These are phyloP conservation scores for Furcula furcula DNA, from an alignment of 2,888 invertebrate species.

Conservation along the genomic window DNA sequence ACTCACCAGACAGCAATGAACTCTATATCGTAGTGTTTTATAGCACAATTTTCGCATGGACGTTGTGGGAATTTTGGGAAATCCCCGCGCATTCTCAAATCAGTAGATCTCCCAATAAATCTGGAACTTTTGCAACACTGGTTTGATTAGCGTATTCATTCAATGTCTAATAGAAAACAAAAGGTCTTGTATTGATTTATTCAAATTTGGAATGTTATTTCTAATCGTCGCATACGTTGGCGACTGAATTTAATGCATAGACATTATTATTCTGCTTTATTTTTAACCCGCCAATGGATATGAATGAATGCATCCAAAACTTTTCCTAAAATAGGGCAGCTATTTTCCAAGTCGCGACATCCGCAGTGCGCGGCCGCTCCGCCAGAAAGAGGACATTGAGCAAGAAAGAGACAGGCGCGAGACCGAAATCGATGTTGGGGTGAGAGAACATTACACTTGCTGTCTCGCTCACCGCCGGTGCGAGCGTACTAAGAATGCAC, in stretches of 20 bases:
- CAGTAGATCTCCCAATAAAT: too few relatives aligned
- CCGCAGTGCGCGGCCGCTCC: conserved; percentile 56
- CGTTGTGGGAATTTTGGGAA: too few relatives aligned
- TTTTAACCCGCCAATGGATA: conserved; percentile 24
- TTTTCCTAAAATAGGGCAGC: conserved; percentile 56
- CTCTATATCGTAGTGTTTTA: too few relatives aligned
- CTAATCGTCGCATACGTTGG: background rate
- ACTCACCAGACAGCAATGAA: too few relatives aligned
- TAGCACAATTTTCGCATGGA: too few relatives aligned
- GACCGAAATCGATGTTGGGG: conserved; percentile 71
- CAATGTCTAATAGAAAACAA: too few relatives aligned
- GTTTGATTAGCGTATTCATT: too few relatives aligned
- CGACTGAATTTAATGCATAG: conserved; percentile 3
- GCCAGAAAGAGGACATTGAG: conserved; percentile 48
- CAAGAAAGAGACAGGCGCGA: conserved; percentile 47
- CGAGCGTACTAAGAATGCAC: conserved; percentile 66
- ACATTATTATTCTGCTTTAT: conserved; percentile 14
- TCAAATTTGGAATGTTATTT: background rate
- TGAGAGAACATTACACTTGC: conserved; percentile 21
- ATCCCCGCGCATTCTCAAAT: too few relatives aligned
- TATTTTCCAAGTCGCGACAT: conserved; percentile 46
- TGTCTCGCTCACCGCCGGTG: conserved; percentile 53
- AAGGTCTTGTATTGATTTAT: background rate
- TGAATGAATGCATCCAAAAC: conserved; percentile 40
- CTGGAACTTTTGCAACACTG: too few relatives aligned